phyloP scores from a whole-genome alignment of 2,888 invertebrate genomes.

The Aleiodes alternator region DNA sequence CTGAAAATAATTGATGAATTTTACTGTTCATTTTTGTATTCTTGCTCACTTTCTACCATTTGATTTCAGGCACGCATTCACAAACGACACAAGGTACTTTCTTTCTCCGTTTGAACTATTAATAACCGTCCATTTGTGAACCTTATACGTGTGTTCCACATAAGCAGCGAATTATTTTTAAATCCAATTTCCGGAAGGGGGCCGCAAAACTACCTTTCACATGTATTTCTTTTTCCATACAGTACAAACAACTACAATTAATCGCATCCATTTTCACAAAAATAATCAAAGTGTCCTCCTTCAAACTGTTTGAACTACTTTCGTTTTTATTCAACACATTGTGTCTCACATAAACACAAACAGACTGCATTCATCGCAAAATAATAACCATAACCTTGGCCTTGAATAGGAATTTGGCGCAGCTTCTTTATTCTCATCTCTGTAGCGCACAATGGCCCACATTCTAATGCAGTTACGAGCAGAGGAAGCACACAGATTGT shows the following conservation, averaged over 20 bases:
- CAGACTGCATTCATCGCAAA: conserved; percentile 4
- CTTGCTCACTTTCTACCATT: conserved; percentile 69
- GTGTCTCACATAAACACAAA: conserved; percentile 2
- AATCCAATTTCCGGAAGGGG: conserved; percentile 38
- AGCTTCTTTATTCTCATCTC: conserved; percentile 15
- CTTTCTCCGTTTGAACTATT: conserved; percentile 60
- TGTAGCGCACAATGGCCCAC: background rate
- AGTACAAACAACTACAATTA: background rate
- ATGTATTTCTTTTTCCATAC: conserved; percentile 23
- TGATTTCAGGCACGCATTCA: conserved; percentile 59
- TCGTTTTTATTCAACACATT: conserved; percentile 62
- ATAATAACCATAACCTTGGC: conserved; percentile 47
- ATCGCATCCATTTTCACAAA: conserved; percentile 46
- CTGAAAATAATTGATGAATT: too few relatives aligned
- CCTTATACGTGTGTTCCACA: conserved; percentile 41
- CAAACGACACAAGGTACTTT: conserved; percentile 63
- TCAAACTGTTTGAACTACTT: conserved; percentile 62
- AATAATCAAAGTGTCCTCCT: conserved; percentile 29
- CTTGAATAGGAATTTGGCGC: conserved; percentile 49
- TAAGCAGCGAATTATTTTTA: conserved; percentile 43
- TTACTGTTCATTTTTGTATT: background rate
- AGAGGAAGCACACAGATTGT: background rate
- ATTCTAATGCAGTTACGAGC: background rate
- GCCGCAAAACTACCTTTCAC: conserved; percentile 4
- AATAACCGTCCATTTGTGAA: conserved; percentile 59